Percentiles rank a stretch among this genome's conserved stretches.
phyloP scores from a whole-genome alignment of 2,888 invertebrate species.

The Neria commutata region DNA sequence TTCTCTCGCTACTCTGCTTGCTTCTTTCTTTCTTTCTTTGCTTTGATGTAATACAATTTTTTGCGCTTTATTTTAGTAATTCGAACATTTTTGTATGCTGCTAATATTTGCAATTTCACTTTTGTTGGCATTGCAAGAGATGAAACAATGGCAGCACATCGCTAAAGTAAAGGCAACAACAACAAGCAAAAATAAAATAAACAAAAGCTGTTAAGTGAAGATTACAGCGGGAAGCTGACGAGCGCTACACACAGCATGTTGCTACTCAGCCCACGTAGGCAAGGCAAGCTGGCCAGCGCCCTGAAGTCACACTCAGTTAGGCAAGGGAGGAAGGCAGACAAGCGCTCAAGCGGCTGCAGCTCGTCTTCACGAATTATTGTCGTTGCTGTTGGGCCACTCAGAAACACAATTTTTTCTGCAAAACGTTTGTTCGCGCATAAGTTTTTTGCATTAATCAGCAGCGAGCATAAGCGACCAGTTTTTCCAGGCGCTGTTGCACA shows the following conservation, averaged over 20 bases:
- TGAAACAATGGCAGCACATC: slow-evolving; percentile 7
- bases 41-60: background rate
- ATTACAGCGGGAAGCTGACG: slow-evolving; percentile 18
- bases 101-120: slow-evolving; percentile 24
- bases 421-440: too few species aligned
- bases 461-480: too few species aligned
- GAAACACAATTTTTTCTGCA: too few species aligned
- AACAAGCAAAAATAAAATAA: slow-evolving; percentile 18
- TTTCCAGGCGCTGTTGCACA: too few species aligned
- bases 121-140: slow-evolving; percentile 7
- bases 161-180: slow-evolving; percentile 6
- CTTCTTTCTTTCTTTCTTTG: slow-evolving; percentile 1
- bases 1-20: background rate
- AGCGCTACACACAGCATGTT: background rate
- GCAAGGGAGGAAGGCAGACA: too few species aligned
- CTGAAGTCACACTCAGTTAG: too few species aligned
- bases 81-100: background rate
- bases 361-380: too few species aligned
- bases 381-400: too few species aligned
- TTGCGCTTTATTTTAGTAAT: background rate
- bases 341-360: too few species aligned
- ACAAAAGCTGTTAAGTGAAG: slow-evolving; percentile 12
- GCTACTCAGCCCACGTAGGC: too few species aligned
- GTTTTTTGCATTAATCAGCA: too few species aligned
- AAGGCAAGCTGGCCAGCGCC: too few species aligned